Evolutionary conservation across 1,140 invertebrate species (phyloP).

Genomic region (Calosoma granatense): DNA sequence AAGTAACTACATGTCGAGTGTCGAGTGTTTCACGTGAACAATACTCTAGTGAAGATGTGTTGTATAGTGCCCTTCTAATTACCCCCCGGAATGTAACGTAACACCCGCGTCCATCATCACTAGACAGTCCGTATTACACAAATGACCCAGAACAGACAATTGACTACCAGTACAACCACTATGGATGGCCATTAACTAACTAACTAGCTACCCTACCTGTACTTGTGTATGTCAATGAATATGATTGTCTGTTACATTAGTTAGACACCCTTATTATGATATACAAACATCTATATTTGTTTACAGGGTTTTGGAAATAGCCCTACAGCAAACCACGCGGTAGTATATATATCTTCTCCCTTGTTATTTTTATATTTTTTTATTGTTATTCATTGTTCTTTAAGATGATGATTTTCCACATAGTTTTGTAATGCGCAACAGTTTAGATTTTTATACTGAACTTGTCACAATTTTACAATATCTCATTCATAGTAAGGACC

Average conservation of each 20-base stretch:
- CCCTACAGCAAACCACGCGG: slow-evolving; percentile 38
- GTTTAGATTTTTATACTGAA: neutral
- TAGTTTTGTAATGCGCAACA: slow-evolving; percentile 8
- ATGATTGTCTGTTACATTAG: neutral
- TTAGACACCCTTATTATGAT: slow-evolving; percentile 17
- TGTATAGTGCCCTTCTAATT: too few relatives aligned
- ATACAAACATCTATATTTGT: slow-evolving; percentile 26
- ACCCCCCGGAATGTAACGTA: too few relatives aligned
- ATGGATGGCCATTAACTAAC: too few relatives aligned
- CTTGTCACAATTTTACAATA: slow-evolving; percentile 1
- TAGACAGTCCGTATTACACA: too few relatives aligned
- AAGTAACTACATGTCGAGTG: too few relatives aligned
- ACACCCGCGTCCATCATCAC: too few relatives aligned
- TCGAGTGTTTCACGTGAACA: too few relatives aligned
- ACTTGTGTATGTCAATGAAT: slow-evolving; percentile 12
- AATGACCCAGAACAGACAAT: too few relatives aligned
- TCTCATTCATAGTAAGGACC: slow-evolving; percentile 37
- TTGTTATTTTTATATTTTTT: slow-evolving; percentile 25
- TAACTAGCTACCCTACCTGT: too few relatives aligned
- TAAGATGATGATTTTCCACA: neutral
- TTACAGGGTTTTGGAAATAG: slow-evolving; percentile 38
- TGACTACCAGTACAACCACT: too few relatives aligned
- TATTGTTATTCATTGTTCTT: slow-evolving; percentile 9
- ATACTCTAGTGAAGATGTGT: too few relatives aligned
- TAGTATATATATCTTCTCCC: slow-evolving; percentile 36